These are phyloP conservation scores for Chloroclysta siterata DNA, from an alignment of 2,888 invertebrate genomes.

Conservation along the genomic window DNA sequence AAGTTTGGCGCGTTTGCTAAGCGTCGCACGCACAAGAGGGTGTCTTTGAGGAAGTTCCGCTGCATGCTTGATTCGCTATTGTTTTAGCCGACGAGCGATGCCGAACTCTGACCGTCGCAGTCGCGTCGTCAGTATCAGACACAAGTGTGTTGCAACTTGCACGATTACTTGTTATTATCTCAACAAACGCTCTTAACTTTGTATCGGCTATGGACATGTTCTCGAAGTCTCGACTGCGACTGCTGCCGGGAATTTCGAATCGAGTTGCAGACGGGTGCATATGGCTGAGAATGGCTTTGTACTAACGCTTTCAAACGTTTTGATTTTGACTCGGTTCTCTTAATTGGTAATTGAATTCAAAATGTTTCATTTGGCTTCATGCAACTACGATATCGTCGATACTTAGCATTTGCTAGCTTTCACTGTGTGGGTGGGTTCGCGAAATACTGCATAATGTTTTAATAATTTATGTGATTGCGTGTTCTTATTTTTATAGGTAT, in stretches of 20 bases:
- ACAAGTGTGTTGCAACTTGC: constrained; percentile 72
- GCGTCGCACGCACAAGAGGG: constrained; percentile 79
- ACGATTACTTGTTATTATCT: constrained; percentile 76
- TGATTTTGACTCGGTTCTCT: constrained; percentile 40
- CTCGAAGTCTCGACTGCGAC: constrained; percentile 54
- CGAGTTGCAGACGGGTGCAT: constrained; percentile 53
- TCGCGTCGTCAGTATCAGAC: constrained; percentile 49
- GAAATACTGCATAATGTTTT: background rate
- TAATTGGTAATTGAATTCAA: constrained; percentile 43
- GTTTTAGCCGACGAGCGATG: constrained; percentile 71
- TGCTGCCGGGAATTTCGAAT: constrained; percentile 52
- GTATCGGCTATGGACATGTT: constrained; percentile 66
- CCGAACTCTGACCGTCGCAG: constrained; percentile 70
- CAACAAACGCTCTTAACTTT: constrained; percentile 69
- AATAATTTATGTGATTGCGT: background rate
- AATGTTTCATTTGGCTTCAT: constrained; percentile 36
- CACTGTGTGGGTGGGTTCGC: background rate
- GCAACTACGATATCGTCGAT: constrained; percentile 27
- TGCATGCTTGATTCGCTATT: constrained; percentile 83
- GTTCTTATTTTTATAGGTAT: background rate
- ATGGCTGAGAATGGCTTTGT: constrained; percentile 49
- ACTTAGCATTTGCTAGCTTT: constrained; percentile 9
- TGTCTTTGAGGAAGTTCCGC: constrained; percentile 80
- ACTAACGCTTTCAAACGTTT: constrained; percentile 46
- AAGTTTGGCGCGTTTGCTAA: constrained; percentile 77